These are phyloP conservation scores for Eciton burchellii DNA, from an alignment of 1,140 invertebrate species.

Conservation along the genomic window DNA sequence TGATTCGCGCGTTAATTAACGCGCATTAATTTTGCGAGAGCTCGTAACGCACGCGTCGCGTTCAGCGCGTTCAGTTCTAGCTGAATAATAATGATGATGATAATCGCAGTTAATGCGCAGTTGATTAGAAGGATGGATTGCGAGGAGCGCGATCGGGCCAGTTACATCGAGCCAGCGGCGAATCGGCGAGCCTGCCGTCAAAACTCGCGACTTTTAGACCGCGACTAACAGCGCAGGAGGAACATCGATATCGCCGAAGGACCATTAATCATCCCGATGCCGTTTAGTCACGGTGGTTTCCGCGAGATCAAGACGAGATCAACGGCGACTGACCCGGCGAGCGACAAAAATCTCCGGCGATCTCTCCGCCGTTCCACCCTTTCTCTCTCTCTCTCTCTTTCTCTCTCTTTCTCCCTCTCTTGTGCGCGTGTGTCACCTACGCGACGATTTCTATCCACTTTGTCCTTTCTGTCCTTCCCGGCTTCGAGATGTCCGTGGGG, in stretches of 20 bases:
- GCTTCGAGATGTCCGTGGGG: neutral
- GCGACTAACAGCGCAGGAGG: neutral
- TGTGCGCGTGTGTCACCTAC: slow-evolving; percentile 38
- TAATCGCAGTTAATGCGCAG: no score
- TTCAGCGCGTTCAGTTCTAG: neutral
- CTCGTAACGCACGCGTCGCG: neutral
- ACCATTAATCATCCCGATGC: slow-evolving; percentile 39
- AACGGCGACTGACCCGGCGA: neutral
- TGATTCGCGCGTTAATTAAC: neutral
- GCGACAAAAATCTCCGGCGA: neutral
- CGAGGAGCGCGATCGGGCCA: neutral
- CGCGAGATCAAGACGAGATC: slow-evolving; percentile 16
- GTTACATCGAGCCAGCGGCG: neutral
- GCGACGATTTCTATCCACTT: neutral
- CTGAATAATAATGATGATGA: no score
- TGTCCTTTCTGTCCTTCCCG: neutral
- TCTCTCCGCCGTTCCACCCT: slow-evolving; percentile 36
- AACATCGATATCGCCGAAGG: slow-evolving; percentile 46
- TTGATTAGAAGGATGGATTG: neutral
- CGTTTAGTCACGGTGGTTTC: slow-evolving; percentile 41
- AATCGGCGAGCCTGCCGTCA: neutral
- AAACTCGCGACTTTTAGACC: neutral
- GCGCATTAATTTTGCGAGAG: neutral
- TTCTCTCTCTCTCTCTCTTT: neutral
- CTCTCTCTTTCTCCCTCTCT: neutral